Evolutionary conservation across 2,113 vertebrate species (phyloP).

Genomic region (Charadrius vociferus): DNA sequence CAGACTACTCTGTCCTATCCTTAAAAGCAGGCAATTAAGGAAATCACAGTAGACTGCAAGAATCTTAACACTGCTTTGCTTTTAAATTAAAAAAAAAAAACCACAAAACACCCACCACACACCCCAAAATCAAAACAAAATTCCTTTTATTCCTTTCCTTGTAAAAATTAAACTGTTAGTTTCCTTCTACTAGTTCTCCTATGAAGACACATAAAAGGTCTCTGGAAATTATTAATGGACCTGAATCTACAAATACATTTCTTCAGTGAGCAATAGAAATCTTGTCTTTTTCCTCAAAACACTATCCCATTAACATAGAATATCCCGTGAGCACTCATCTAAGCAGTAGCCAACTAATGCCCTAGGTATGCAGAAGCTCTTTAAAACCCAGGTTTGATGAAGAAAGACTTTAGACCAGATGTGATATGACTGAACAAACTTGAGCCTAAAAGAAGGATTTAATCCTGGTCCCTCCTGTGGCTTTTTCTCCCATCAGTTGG

Average conservation of each 20-base stretch:
- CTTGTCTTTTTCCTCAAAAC: neutral
- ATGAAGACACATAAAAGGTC: neutral
- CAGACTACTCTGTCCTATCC: neutral
- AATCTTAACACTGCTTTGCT: neutral
- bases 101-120: neutral
- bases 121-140: neutral
- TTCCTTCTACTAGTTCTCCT: neutral
- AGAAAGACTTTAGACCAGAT: neutral
- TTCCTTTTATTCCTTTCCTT: neutral
- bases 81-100: neutral
- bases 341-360: neutral
- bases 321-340: neutral
- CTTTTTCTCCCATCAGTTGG: neutral
- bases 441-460: neutral
- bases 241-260: neutral
- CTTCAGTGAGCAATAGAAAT: neutral
- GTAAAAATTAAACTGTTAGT: neutral
- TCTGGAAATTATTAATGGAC: neutral
- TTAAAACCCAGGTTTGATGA: neutral
- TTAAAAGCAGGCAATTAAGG: neutral
- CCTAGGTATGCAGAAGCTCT: neutral
- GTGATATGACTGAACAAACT: neutral
- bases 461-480: neutral
- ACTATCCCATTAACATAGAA: neutral
- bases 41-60: neutral